These are phyloP conservation scores for Trididemnum miniatum DNA, from an alignment of 23 tunicate genomes.

Conservation along the genomic window DNA sequence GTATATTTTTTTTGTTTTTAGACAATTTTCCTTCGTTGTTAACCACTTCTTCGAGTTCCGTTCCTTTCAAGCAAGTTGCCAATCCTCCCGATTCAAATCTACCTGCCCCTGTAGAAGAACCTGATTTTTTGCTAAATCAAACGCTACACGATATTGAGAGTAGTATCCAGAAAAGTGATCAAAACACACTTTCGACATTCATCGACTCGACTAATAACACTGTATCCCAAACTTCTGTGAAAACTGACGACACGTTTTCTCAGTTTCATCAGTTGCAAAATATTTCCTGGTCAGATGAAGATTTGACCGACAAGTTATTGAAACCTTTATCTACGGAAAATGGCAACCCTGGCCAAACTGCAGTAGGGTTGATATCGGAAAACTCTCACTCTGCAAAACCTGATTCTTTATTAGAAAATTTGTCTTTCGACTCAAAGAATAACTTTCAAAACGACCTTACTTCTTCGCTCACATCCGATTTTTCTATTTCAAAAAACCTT, in stretches of 20 bases:
- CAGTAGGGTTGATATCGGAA: background rate
- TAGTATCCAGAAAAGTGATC: constrained; percentile 11
- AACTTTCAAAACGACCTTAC: background rate
- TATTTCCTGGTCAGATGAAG: background rate
- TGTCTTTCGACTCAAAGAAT: too few relatives aligned
- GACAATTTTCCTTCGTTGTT: background rate
- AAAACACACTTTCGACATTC: constrained; percentile 1
- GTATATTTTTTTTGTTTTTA: background rate
- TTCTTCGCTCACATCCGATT: background rate
- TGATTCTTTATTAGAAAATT: background rate
- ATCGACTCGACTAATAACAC: background rate
- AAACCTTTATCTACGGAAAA: background rate
- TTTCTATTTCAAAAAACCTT: background rate
- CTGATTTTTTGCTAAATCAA: constrained; percentile 59
- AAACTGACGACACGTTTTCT: constrained; percentile 19
- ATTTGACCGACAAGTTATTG: background rate
- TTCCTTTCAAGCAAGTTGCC: background rate
- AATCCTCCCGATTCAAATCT: background rate
- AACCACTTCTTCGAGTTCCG: background rate
- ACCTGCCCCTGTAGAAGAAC: constrained; percentile 18
- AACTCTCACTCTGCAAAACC: background rate
- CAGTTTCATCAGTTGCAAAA: constrained; percentile 8
- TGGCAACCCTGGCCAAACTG: too few relatives aligned
- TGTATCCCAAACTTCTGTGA: background rate
- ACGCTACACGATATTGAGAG: constrained; percentile 53